phyloP scores from a whole-genome alignment of 2,113 vertebrate species.

The Syrmaticus mikado region DNA sequence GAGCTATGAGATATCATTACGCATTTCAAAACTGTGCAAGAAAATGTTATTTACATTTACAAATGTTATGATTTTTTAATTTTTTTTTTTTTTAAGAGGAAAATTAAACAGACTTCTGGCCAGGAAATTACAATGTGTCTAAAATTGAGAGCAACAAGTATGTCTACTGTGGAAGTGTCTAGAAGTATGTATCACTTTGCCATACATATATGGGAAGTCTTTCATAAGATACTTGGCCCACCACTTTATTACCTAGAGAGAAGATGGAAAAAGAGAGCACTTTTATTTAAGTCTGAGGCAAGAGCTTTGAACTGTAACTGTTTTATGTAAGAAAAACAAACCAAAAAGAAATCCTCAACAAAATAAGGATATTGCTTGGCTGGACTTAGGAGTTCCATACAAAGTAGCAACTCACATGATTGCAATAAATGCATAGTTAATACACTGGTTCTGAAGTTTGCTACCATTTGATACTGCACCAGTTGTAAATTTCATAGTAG shows the following conservation, averaged over 20 bases:
- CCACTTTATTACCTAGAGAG: background rate
- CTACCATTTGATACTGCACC: background rate
- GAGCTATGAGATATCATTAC: background rate
- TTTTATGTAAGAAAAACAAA: background rate
- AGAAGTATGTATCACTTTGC: background rate
- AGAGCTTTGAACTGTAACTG: background rate
- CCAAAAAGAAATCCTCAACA: background rate
- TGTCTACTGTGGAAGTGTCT: background rate
- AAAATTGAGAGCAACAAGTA: background rate
- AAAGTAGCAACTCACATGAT: background rate
- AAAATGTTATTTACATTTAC: background rate
- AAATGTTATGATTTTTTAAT: background rate
- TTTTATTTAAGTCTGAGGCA: background rate
- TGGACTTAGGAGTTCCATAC: background rate
- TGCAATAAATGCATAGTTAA: background rate
- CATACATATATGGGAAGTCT: background rate
- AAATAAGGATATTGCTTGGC: background rate
- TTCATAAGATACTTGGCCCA: background rate
- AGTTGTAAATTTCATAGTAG: background rate
- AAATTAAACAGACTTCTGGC: background rate
- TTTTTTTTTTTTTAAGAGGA: background rate
- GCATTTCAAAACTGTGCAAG: background rate
- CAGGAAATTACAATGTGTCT: background rate
- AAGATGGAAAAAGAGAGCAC: background rate
- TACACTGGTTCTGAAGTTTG: background rate